Evolutionary conservation across 2,797 vertebrate species (phyloP).

Genomic region (Astyanax mexicanus): DNA sequence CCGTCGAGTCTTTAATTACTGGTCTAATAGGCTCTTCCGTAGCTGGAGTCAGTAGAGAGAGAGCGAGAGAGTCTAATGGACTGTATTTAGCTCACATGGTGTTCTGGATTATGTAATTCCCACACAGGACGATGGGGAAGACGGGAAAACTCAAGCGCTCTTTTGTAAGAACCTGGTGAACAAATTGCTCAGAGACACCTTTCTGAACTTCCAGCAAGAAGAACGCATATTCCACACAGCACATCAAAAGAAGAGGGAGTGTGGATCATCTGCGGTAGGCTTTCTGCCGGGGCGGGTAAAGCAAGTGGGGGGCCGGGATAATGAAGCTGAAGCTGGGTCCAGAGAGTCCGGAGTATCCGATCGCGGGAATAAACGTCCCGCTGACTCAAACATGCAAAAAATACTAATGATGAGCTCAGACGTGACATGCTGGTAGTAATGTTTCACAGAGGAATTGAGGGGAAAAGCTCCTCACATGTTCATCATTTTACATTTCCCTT

Average conservation of each 20-base stretch:
- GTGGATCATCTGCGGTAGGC: neutral
- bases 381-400: neutral
- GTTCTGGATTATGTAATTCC: neutral
- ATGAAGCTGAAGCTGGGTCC: neutral
- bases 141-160: neutral
- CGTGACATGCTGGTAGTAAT: slow-evolving; percentile 1
- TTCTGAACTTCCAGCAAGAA: neutral
- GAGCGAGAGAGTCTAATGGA: neutral
- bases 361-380: neutral
- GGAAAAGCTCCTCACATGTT: neutral
- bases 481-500: no score
- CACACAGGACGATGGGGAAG: neutral
- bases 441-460: neutral
- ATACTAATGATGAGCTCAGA: slow-evolving; percentile 20
- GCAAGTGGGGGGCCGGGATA: neutral
- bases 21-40: slow-evolving; percentile 1
- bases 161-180: neutral
- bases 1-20: slow-evolving; percentile 30
- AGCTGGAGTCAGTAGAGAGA: neutral
- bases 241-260: neutral
- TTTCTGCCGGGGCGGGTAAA: neutral
- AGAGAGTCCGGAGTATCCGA: neutral
- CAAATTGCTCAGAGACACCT: slow-evolving; percentile 1
- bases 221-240: neutral
- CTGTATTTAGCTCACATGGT: neutral